Base-by-base conservation (phyloP, 2,888 invertebrate genomes). In the Boloria euphrosyne region DNA sequence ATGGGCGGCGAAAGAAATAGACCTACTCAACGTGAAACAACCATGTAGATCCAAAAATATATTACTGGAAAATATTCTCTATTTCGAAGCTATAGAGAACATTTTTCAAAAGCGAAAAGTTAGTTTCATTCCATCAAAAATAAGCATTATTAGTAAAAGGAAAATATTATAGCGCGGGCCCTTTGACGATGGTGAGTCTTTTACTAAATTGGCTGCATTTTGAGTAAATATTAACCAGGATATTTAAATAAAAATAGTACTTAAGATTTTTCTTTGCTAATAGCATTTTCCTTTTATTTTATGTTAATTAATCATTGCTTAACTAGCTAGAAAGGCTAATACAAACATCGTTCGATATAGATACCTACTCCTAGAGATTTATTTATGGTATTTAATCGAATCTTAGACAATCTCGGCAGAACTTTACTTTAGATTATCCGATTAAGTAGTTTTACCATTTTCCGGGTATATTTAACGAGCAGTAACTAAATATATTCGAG, bases 1-100 rank as follows among this genome's bases (percentile, higher is more conserved):
- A 86, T 83, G 83, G 87, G 87, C 86, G 89, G 84, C 82, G 82
- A 87, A 91, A 90, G 89, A 88, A 92, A 91, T 92, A 89, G 89
- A 84, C 84, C 81, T 84, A 81, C 85, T 89, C 81, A 85, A 84
- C 78, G 81, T 77, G 79, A 86, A 89, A 86, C 80, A 82, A 82
- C 81, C 78, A 76, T 79, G 77, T 78, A 76, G 76, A 76, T 74
- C 73, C 54, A 53, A 49, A 57, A 50, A 50, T 31, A 61, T 69
- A 71, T 60, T 66, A 46, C 65, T 65, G 73, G 58, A 82, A 79
- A 84, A 75, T 66, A 65, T 68, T 71, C 86, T 78, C 72, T 85
- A 76, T 71, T 5, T 13, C 57, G 44, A n/a, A 52, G 50, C 1
- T 17, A 67, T 77, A 86, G 72, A 77, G 81, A 71, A 72, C 69